Base-by-base conservation (phyloP, 53 echinoderm and acorn worm genomes). In the Mesocentrotus franciscanus region DNA sequence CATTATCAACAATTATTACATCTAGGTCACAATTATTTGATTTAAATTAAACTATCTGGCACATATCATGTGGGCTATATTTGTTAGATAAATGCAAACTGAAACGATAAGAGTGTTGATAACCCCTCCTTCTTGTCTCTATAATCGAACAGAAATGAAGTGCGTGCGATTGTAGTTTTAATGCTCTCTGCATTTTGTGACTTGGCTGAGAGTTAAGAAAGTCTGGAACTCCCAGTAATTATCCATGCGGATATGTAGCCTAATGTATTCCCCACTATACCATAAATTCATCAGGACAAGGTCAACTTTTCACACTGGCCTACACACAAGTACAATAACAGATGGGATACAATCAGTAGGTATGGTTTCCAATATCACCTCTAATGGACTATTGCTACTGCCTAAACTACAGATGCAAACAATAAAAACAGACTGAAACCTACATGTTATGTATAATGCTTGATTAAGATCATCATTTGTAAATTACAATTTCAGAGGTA, bases 21-120 rank as follows among this genome's bases (percentile, higher is more conserved):
- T 57, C 33, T 79, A 27, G 87, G 87, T n/a, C 29, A 87, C 58
- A 14, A 56, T n/a, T 58, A 87, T 87, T 87, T 87, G 87, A 87
- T 87, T 87, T 56, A 87, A 59, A 87, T 87, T 57, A 87, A 87
- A 58, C 20, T n/a, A n/a, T 87, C 26, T 87, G 39, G 12, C 81
- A 33, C 39, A 76, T 36, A 42, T 81, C 36, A 81, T 81, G 59
- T 27, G n/a, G 56, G 56, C 0, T n/a, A 66, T 11, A 66, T 66
- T 5, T 16, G 2, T 75, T 11, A 15, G 18, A 57, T 56, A 12
- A 58, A 87, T 87, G 9, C 14, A n/a, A 57, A 57, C 10, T 56
- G 29, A 56, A 87, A 11, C 20, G 55, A 84, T 84, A 24, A 84
- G n/a, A 24, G 0, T 58, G 27, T 30, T 57, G 87, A 57, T 87